Evolutionary conservation across 2,888 invertebrate genomes (phyloP).

Genomic region (Platerodrilus igneus): DNA sequence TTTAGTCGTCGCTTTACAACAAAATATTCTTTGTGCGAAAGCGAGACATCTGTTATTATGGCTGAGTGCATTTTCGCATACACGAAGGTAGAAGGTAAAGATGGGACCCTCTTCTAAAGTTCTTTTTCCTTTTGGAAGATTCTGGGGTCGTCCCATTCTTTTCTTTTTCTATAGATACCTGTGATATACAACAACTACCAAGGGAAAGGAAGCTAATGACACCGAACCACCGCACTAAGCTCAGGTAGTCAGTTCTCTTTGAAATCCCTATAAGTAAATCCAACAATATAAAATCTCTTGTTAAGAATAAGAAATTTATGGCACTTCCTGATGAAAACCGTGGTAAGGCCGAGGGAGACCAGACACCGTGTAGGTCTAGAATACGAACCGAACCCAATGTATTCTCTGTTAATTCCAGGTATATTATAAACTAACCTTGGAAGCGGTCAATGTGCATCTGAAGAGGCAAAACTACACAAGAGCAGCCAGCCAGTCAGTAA

Average conservation of each 20-base stretch:
- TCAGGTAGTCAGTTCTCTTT: no score
- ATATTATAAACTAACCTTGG: constrained; percentile 41
- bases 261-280: no score
- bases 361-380: no score
- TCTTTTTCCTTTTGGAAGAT: constrained; percentile 14
- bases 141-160: constrained; percentile 18
- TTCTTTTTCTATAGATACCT: no score
- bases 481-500: constrained; percentile 13
- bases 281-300: no score
- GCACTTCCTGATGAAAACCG: constrained; percentile 21
- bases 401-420: constrained; percentile 36
- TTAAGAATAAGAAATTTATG: constrained; percentile 4
- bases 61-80: constrained; percentile 12
- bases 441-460: constrained; percentile 38
- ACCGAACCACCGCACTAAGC: no score
- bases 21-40: constrained; percentile 24
- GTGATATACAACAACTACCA: constrained; percentile 12
- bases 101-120: constrained; percentile 18
- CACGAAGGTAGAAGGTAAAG: not conserved
- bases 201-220: constrained; percentile 17
- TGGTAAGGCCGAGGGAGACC: no score
- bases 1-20: constrained; percentile 9
- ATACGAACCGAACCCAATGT: constrained; percentile 32
- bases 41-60: constrained; percentile 24
- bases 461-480: constrained; percentile 21